Percentiles rank a stretch among this genome's conserved stretches.
Evolutionary conservation across 2,113 vertebrate genomes (phyloP).

Genomic region (Sterrhoptilus dennistouni): DNA sequence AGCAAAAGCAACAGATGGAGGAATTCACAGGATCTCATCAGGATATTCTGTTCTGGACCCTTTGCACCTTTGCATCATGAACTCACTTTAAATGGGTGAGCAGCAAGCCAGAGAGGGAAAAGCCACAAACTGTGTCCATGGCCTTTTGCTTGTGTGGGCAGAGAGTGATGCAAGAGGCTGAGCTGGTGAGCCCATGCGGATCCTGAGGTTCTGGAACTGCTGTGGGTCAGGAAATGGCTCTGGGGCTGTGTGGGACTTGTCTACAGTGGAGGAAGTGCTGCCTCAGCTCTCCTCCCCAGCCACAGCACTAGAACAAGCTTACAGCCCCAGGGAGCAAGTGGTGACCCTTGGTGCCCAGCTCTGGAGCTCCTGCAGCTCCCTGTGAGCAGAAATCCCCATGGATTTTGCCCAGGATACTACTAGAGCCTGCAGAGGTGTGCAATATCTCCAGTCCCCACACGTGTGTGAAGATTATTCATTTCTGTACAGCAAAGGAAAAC

Average conservation of each 20-base stretch:
- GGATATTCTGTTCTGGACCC: background rate
- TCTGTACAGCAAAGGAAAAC: background rate
- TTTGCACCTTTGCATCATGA: background rate
- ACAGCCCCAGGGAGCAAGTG: background rate
- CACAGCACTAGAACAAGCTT: background rate
- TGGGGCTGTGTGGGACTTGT: rapidly evolving
- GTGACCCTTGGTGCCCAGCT: too few relatives aligned
- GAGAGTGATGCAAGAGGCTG: background rate
- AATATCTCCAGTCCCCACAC: background rate
- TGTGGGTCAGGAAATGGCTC: background rate
- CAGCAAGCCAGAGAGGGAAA: background rate
- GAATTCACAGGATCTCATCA: background rate
- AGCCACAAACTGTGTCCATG: background rate
- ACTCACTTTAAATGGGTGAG: background rate
- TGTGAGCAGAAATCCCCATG: background rate
- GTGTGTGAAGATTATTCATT: background rate
- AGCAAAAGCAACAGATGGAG: background rate
- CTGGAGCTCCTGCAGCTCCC: background rate
- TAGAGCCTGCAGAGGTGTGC: background rate
- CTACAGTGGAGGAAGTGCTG: background rate
- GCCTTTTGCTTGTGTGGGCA: background rate
- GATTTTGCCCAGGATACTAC: background rate
- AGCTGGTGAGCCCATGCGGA: background rate
- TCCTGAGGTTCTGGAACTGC: background rate
- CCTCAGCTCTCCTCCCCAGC: background rate